These are phyloP conservation scores for Antigone vipio DNA, from an alignment of 2,113 vertebrate genomes.

Conservation along the genomic window DNA sequence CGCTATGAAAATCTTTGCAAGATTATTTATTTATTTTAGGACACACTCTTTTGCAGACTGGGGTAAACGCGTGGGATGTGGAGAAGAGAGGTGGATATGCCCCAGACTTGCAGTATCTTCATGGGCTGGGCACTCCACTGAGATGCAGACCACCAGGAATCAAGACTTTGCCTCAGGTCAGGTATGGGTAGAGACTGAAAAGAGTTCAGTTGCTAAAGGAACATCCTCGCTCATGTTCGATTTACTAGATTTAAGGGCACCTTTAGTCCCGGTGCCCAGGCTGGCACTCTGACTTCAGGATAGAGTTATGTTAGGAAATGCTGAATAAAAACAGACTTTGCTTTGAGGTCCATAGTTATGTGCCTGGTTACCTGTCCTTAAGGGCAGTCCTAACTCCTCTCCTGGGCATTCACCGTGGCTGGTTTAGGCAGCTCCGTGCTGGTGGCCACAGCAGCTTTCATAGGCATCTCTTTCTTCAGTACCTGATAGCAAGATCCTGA, in stretches of 20 bases:
- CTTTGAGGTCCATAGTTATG: background rate
- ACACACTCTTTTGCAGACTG: background rate
- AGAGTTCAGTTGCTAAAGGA: rapidly evolving
- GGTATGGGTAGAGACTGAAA: background rate
- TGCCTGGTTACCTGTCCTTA: background rate
- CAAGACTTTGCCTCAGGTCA: background rate
- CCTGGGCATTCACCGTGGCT: background rate
- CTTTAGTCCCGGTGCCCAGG: background rate
- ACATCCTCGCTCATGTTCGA: rapidly evolving
- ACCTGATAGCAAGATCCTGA: background rate
- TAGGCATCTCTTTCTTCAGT: background rate
- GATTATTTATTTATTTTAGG: background rate
- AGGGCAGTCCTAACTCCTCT: background rate
- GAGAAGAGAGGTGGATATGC: background rate
- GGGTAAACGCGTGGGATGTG: background rate
- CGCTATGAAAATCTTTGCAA: background rate
- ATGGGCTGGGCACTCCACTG: background rate
- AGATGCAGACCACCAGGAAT: background rate
- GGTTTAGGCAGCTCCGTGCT: background rate
- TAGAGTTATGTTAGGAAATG: background rate
- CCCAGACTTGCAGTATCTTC: background rate
- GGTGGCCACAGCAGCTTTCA: no score
- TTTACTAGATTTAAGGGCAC: background rate
- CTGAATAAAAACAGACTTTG: background rate
- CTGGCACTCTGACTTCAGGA: background rate